These are phyloP conservation scores for Microplitis demolitor DNA, from an alignment of 1,140 invertebrate genomes.

Conservation along the genomic window DNA sequence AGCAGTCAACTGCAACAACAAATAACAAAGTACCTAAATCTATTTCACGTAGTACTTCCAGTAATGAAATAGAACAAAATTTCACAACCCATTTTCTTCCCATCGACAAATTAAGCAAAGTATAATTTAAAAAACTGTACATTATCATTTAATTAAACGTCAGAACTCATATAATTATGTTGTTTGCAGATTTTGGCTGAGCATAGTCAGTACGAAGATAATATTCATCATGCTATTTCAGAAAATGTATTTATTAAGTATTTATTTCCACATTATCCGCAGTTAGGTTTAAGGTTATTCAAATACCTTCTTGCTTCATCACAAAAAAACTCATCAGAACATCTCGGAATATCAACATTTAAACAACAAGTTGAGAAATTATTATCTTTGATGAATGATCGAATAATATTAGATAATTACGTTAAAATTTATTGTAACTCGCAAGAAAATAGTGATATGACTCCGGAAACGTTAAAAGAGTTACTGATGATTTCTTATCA, in stretches of 20 bases:
- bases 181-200: conserved; percentile 22
- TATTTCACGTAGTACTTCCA: conserved; percentile 13
- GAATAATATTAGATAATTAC: conserved; percentile 69
- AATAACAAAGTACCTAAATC: not conserved
- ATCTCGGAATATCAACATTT: conserved; percentile 68
- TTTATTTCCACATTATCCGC: conserved; percentile 77
- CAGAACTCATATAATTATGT: not conserved
- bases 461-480: conserved; percentile 65
- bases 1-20: not conserved
- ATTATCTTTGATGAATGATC: conserved; percentile 70
- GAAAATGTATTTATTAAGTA: conserved; percentile 65
- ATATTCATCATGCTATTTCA: conserved; percentile 11
- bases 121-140: not conserved
- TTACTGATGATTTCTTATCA: conserved; percentile 75
- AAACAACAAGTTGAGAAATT: conserved; percentile 75
- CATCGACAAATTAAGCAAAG: conserved; percentile 25
- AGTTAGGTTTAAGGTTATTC: conserved; percentile 72
- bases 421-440: conserved; percentile 66
- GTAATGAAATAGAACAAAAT: conserved; percentile 18
- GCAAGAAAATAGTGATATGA: conserved; percentile 62
- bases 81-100: conserved; percentile 24
- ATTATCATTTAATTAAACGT: not conserved
- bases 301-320: conserved; percentile 66
- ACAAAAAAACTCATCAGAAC: conserved; percentile 66
- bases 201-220: conserved; percentile 11